A percentile compares a stretch with the other conserved stretches of the same genome.
These are phyloP conservation scores for Mionectes olivaceus DNA, from an alignment of 2,797 vertebrate species.

Conservation along the genomic window DNA sequence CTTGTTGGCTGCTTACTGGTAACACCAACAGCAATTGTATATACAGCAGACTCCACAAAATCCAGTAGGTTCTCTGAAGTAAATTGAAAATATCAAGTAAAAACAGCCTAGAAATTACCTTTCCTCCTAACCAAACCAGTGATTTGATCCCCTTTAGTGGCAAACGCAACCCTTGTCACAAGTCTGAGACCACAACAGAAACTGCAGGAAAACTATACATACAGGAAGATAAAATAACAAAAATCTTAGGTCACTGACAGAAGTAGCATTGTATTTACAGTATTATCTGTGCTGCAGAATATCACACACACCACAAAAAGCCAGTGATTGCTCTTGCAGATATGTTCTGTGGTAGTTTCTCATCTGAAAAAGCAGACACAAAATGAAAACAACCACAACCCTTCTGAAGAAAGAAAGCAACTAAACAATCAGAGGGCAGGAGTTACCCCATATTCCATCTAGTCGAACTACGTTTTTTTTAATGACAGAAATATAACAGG, in stretches of 20 bases:
- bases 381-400: background rate
- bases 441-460: background rate
- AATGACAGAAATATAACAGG: background rate
- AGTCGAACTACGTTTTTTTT: background rate
- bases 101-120: background rate
- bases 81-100: background rate
- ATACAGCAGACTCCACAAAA: constrained; percentile 9
- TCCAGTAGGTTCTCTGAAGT: background rate
- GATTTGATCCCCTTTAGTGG: background rate
- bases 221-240: background rate
- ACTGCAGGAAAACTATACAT: background rate
- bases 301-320: background rate
- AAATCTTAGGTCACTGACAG: background rate
- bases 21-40: background rate
- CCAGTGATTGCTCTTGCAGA: background rate
- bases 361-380: background rate
- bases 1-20: background rate
- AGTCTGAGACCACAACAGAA: background rate
- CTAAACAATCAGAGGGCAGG: background rate
- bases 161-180: background rate
- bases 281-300: background rate
- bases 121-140: background rate
- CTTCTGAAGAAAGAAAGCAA: background rate
- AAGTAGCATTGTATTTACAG: background rate
- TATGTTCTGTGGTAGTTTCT: background rate